Conservation (phyloP, 2,113 vertebrate species). For the Dipodomys stephensi region DNA sequence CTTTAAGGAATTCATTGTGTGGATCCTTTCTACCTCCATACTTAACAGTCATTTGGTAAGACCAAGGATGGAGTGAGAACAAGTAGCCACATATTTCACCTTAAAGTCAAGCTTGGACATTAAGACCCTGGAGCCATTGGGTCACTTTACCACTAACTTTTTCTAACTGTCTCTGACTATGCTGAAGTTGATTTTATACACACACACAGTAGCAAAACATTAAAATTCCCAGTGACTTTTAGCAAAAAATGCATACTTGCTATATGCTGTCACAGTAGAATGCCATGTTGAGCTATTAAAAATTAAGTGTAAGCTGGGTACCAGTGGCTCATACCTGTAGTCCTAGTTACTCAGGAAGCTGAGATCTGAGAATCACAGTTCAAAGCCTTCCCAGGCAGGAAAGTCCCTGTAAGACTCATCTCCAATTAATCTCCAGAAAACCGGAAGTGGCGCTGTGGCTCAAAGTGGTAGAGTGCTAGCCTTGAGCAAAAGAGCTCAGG, state of each 20-base stretch:
- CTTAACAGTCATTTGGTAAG: not conserved
- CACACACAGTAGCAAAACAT: not conserved
- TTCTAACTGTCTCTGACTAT: not conserved
- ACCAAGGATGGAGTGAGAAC: not conserved
- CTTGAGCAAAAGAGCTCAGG: not conserved
- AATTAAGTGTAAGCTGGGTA: not conserved
- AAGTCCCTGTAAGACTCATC: no score
- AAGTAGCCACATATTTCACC: not conserved
- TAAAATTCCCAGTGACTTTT: constrained; percentile 4
- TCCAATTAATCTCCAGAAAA: no score
- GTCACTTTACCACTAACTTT: not conserved
- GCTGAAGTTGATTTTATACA: not conserved
- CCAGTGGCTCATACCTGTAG: no score
- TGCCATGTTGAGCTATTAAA: not conserved
- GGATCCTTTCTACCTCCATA: not conserved
- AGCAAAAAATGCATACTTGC: not conserved
- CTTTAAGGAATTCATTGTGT: not conserved
- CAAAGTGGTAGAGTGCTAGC: not conserved
- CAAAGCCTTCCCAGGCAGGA: no score
- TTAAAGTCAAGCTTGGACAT: not conserved
- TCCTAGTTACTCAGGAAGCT: no score
- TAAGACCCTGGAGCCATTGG: not conserved
- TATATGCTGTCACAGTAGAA: not conserved
- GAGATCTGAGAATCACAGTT: no score
- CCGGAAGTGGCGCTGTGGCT: no score